Evolutionary conservation across 2,888 invertebrate genomes (phyloP).

Genomic region (Koerneria pararmatus): DNA sequence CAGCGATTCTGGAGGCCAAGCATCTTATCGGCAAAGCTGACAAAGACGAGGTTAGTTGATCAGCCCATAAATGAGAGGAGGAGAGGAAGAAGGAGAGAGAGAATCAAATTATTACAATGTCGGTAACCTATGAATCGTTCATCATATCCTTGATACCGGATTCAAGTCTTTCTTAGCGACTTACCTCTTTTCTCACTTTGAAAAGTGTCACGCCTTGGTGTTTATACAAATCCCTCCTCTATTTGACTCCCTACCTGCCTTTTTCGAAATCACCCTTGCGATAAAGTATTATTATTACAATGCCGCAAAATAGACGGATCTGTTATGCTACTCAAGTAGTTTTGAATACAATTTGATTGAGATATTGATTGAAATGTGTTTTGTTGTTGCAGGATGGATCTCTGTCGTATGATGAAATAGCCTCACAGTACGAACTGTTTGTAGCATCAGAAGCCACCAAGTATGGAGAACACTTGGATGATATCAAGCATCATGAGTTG

Average conservation of each 20-base stretch:
- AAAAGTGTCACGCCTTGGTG: too few relatives aligned
- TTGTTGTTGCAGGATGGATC: conserved; percentile 67
- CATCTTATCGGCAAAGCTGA: conserved; percentile 72
- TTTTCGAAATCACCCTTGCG: too few relatives aligned
- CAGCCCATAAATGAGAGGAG: too few relatives aligned
- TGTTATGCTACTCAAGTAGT: too few relatives aligned
- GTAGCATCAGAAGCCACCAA: conserved; percentile 88
- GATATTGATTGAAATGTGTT: too few relatives aligned
- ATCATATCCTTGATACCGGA: not conserved
- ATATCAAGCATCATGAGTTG: conserved; percentile 67
- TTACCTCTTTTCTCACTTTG: not conserved
- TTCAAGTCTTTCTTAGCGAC: not conserved
- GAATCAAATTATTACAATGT: too few relatives aligned
- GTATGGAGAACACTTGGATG: conserved; percentile 79
- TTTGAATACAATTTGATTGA: too few relatives aligned
- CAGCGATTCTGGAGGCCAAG: conserved; percentile 82
- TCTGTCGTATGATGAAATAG: conserved; percentile 76
- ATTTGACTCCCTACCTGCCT: too few relatives aligned
- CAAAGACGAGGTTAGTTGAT: conserved; percentile 58
- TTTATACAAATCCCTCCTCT: too few relatives aligned
- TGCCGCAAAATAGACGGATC: too few relatives aligned
- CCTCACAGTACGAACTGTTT: conserved; percentile 80
- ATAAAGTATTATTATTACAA: too few relatives aligned
- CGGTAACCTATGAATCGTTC: not conserved
- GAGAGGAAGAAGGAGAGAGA: too few relatives aligned